phyloP scores from a whole-genome alignment of 2,888 invertebrate genomes.

The Glaucopsyche alexis region DNA sequence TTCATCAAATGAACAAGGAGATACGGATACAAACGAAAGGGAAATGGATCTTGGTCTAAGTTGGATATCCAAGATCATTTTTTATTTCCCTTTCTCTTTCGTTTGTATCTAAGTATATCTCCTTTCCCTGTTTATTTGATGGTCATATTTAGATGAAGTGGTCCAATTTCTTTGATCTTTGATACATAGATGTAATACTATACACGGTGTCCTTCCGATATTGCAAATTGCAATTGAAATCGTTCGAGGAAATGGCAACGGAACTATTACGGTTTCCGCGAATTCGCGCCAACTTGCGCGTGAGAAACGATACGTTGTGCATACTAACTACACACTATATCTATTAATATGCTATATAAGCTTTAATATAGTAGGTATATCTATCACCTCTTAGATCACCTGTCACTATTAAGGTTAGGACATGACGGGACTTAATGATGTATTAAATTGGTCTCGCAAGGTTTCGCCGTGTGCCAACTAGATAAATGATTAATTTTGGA shows the following conservation, averaged over 20 bases:
- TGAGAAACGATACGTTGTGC: background rate
- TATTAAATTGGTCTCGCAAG: background rate
- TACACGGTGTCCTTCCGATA: background rate
- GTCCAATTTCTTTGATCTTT: too few species aligned
- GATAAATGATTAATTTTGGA: background rate
- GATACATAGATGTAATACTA: too few species aligned
- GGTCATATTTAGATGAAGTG: too few species aligned
- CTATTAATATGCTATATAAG: background rate
- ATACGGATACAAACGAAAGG: too few species aligned
- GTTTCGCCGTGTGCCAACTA: background rate
- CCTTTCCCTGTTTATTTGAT: too few species aligned
- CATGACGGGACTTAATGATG: background rate
- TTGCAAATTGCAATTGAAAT: background rate
- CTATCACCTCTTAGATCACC: background rate
- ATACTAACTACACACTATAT: background rate
- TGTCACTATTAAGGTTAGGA: background rate
- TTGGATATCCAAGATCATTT: too few species aligned
- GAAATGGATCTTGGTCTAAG: too few species aligned
- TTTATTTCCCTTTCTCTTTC: too few species aligned
- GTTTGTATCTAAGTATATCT: too few species aligned
- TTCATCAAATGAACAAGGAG: too few species aligned
- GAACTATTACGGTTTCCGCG: background rate
- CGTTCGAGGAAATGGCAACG: background rate
- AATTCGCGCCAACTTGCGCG: background rate
- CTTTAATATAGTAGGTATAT: background rate